Conservation (phyloP, 2,888 invertebrate species). For the Trypoxylon attenuatum region DNA sequence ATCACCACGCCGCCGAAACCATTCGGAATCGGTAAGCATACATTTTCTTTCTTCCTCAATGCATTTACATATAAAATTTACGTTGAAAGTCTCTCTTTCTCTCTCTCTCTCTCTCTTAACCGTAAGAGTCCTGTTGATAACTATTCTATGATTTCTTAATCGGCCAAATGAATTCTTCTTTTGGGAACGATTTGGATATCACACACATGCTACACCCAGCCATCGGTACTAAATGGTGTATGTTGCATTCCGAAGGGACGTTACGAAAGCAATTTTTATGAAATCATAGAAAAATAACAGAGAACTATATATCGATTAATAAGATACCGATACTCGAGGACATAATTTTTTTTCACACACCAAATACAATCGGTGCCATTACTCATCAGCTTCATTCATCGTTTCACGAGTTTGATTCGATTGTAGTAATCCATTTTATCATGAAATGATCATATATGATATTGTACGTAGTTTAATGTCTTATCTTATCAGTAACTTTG, state of each 20-base stretch:
- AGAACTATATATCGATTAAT: constrained; percentile 9
- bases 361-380: constrained; percentile 8
- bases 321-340: neutral
- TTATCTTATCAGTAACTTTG: constrained; percentile 6
- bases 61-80: too few relatives aligned
- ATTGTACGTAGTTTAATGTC: constrained; percentile 1
- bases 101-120: too few relatives aligned
- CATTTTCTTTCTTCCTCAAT: too few relatives aligned
- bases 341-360: constrained; percentile 25
- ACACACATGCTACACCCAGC: too few relatives aligned
- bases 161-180: neutral
- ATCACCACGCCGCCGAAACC: constrained; percentile 82
- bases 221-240: neutral
- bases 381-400: constrained; percentile 38
- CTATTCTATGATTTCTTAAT: constrained; percentile 52
- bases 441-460: constrained; percentile 8
- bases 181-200: neutral
- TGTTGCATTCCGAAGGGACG: neutral
- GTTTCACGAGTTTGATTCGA: constrained; percentile 35
- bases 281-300: constrained; percentile 46
- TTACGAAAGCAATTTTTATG: constrained; percentile 19
- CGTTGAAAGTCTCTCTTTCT: too few relatives aligned
- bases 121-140: constrained; percentile 7
- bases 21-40: constrained; percentile 88
- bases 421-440: constrained; percentile 54